Evolutionary conservation across 2,888 invertebrate species (phyloP).

Genomic region (Mesorhabditis spiculigera): DNA sequence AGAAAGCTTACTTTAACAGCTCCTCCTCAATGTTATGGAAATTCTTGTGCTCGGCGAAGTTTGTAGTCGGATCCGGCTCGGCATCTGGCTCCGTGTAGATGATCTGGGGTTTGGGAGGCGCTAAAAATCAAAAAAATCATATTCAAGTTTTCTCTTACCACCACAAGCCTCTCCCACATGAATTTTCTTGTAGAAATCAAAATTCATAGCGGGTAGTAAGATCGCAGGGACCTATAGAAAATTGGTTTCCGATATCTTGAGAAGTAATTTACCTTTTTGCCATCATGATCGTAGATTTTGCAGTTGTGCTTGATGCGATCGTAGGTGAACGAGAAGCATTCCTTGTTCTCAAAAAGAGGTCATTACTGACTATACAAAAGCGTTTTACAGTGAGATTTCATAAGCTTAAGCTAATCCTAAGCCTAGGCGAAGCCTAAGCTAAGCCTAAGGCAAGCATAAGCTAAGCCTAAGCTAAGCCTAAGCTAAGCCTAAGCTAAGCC

Average conservation of each 20-base stretch:
- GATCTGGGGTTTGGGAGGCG: no score
- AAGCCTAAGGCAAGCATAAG: no score
- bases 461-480: no score
- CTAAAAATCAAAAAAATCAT: no score
- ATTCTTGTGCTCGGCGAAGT: slow-evolving; percentile 7
- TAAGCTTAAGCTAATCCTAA: slow-evolving; percentile 7
- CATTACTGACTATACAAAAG: neutral
- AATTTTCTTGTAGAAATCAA: slow-evolving; percentile 47
- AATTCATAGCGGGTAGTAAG: slow-evolving; percentile 49
- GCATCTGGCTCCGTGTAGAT: neutral
- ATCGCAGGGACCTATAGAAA: slow-evolving; percentile 41
- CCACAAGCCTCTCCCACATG: slow-evolving; percentile 45
- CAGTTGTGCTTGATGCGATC: slow-evolving; percentile 47
- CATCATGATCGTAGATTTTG: slow-evolving; percentile 50
- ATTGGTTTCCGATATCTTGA: neutral
- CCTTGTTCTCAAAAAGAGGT: neutral
- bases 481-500: no score
- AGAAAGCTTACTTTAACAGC: neutral
- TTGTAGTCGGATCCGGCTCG: slow-evolving; percentile 3
- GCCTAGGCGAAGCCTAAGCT: slow-evolving; percentile 26
- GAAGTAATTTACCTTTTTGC: slow-evolving; percentile 27
- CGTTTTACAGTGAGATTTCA: neutral
- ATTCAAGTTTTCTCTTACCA: slow-evolving; percentile 17
- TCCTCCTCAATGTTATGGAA: slow-evolving; percentile 5
- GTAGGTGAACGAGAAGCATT: slow-evolving; percentile 49